Conservation (phyloP, 2,113 vertebrate genomes). For the Lagopus leucura region DNA sequence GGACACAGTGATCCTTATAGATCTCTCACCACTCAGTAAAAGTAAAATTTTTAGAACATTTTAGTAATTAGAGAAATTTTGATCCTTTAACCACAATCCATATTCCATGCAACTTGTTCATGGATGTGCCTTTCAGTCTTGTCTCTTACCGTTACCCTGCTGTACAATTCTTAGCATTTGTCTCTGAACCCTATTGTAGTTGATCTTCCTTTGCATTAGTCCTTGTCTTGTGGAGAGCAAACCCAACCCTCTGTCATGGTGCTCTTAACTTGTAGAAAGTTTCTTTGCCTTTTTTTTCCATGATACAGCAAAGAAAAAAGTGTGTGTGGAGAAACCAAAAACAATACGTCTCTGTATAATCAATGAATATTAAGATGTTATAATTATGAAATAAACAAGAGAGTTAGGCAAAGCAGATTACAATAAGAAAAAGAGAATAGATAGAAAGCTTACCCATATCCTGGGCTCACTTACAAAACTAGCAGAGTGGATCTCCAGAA, state of each 20-base stretch:
- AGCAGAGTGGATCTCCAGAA: no score
- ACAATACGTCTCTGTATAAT: neutral
- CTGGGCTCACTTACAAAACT: no score
- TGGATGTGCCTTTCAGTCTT: neutral
- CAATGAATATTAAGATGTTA: no score
- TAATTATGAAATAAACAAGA: no score
- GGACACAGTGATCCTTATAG: no score
- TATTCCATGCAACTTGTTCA: neutral
- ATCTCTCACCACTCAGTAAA: neutral
- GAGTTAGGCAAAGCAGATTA: no score
- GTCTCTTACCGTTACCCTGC: neutral
- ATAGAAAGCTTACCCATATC: no score
- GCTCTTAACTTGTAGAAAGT: neutral
- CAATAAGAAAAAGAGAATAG: no score
- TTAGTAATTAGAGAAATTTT: neutral
- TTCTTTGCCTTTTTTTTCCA: neutral
- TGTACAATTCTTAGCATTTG: neutral
- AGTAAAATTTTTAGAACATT: neutral
- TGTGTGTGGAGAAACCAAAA: neutral
- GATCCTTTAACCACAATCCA: neutral
- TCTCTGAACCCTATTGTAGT: no score
- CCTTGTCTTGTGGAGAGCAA: neutral
- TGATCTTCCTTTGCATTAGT: neutral
- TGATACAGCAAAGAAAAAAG: neutral
- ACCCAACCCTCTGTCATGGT: neutral